Evolutionary conservation across 37 sponge, comb jelly and placozoan genomes (phyloP).

Genomic region (Lycopodina hypogea): DNA sequence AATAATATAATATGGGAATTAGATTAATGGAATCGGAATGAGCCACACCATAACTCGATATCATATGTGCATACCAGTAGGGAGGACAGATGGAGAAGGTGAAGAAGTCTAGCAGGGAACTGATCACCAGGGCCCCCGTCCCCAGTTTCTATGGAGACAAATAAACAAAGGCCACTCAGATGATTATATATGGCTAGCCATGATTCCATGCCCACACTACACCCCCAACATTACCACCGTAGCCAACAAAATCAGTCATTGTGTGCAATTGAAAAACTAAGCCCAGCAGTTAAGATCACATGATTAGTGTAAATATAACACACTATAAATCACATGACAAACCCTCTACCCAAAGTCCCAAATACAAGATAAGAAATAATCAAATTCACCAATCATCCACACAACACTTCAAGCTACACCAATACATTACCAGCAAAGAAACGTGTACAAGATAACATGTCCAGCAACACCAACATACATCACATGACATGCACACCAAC

Average conservation of each 20-base stretch:
- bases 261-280: too few relatives aligned
- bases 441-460: not conserved
- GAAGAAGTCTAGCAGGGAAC: constrained; percentile 96
- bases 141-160: constrained; percentile 44
- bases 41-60: not conserved
- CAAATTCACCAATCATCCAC: too few relatives aligned
- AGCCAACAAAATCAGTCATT: constrained; percentile 93
- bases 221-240: constrained; percentile 30
- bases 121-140: constrained; percentile 93
- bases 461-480: not conserved
- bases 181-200: not conserved
- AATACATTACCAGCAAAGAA: too few relatives aligned
- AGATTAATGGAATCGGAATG: not conserved
- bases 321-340: too few relatives aligned
- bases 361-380: too few relatives aligned
- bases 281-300: too few relatives aligned
- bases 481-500: constrained; percentile 7
- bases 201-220: not conserved
- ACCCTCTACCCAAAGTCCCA: too few relatives aligned
- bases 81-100: constrained; percentile 98
- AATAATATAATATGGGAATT: constrained; percentile 3
- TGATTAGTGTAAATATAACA: too few relatives aligned
- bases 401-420: too few relatives aligned
- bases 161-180: not conserved
- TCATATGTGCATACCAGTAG: constrained; percentile 66